Percentiles rank a stretch among this genome's conserved stretches.
These are phyloP conservation scores for Gastrophryne carolinensis DNA, from an alignment of 2,797 vertebrate species.

Conservation along the genomic window DNA sequence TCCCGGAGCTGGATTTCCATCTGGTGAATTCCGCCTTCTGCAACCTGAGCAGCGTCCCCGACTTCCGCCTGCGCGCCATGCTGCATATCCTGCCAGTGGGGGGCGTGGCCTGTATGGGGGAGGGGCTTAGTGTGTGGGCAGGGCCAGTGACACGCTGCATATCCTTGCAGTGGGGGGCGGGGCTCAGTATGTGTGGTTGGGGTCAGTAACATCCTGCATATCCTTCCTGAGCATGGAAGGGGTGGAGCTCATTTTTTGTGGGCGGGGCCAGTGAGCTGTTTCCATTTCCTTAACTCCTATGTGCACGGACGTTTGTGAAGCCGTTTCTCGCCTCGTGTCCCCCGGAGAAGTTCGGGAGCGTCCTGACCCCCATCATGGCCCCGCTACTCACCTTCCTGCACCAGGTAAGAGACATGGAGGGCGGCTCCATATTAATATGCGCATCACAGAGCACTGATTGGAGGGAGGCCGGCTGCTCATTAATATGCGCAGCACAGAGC, in stretches of 20 bases:
- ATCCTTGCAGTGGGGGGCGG: no score
- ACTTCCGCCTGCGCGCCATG: conserved; percentile 88
- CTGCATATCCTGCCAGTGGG: conserved; percentile 86
- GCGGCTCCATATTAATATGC: no score
- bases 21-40: conserved; percentile 83
- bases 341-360: conserved; percentile 81
- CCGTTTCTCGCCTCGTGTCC: conserved; percentile 89
- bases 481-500: no score
- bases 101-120: not conserved
- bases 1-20: conserved; percentile 80
- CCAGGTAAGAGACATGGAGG: conserved; percentile 89
- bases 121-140: not conserved
- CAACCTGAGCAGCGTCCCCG: conserved; percentile 87
- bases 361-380: conserved; percentile 88
- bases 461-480: no score
- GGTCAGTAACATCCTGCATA: no score
- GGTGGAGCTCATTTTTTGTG: no score
- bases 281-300: conserved; percentile 72
- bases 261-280: not conserved
- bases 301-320: conserved; percentile 85
- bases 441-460: no score
- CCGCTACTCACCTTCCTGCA: conserved; percentile 87
- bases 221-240: no score
- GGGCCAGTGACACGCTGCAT: no score
- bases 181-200: no score